Percentiles rank a stretch among this genome's conserved stretches.
These are phyloP conservation scores for Ditylenchus weischeri DNA, from an alignment of 2,888 invertebrate species.

Conservation along the genomic window DNA sequence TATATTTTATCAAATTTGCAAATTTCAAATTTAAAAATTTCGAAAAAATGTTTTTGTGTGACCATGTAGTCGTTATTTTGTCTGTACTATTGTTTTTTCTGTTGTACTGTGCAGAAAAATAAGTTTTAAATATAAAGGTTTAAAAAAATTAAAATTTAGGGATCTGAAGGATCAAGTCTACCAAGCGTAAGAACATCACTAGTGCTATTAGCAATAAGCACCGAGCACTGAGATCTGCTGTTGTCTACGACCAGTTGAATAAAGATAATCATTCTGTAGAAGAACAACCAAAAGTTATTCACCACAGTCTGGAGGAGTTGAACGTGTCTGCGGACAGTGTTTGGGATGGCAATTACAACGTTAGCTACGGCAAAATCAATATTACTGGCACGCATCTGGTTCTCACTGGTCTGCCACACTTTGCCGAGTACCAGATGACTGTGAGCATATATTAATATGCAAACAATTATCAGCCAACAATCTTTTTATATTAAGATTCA, in stretches of 20 bases:
- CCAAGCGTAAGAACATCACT: too few species aligned
- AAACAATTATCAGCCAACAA: conserved; percentile 2
- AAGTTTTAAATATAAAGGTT: too few species aligned
- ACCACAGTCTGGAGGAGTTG: conserved; percentile 10
- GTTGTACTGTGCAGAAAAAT: too few species aligned
- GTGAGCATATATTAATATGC: too few species aligned
- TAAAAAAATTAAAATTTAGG: too few species aligned
- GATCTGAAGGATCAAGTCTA: too few species aligned
- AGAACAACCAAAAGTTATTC: not conserved
- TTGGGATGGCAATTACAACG: not conserved
- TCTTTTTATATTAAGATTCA: conserved; percentile 30
- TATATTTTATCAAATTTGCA: too few species aligned
- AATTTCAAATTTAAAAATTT: too few species aligned
- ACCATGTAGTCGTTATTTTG: too few species aligned
- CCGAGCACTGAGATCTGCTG: not conserved
- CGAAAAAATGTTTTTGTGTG: too few species aligned
- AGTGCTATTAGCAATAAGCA: not conserved
- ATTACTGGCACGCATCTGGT: conserved; percentile 19
- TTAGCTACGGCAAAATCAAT: conserved; percentile 6
- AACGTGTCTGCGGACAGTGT: not conserved
- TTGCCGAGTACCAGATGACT: conserved; percentile 42
- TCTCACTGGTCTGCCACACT: conserved; percentile 45
- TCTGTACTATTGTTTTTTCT: too few species aligned
- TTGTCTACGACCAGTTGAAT: not conserved
- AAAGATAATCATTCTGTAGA: not conserved